Percentiles rank a stretch among this genome's conserved stretches.
Conservation (phyloP, 2,888 invertebrate species). For the Drosophila anomalata region DNA sequence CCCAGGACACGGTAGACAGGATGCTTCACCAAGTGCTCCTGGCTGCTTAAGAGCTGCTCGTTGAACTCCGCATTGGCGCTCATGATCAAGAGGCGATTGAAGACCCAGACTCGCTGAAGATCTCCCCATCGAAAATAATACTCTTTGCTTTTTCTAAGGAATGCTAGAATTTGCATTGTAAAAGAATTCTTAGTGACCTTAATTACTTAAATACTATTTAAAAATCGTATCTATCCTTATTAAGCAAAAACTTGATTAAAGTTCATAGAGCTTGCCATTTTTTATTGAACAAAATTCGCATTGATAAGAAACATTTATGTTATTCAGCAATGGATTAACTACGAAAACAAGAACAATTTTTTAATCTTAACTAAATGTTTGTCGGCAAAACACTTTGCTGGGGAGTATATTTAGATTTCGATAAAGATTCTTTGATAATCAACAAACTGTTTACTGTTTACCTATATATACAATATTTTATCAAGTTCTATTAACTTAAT, state of each 20-base stretch:
- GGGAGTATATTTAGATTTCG: conserved; percentile 7
- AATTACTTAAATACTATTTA: not conserved
- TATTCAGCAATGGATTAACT: not conserved
- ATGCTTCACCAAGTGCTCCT: conserved; percentile 77
- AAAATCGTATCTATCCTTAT: not conserved
- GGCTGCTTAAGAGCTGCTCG: conserved; percentile 83
- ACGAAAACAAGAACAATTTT: not conserved
- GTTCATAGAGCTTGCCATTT: not conserved
- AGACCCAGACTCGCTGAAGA: conserved; percentile 82
- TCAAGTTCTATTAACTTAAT: not conserved
- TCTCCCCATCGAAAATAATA: conserved; percentile 77
- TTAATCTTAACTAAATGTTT: not conserved
- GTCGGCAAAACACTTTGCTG: not conserved
- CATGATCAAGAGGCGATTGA: conserved; percentile 83
- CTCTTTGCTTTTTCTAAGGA: conserved; percentile 23
- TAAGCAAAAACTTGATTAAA: not conserved
- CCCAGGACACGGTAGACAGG: conserved; percentile 70
- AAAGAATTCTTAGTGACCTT: not conserved
- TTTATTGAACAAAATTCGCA: not conserved
- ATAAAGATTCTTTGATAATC: conserved; percentile 12
- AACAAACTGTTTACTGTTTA: not conserved
- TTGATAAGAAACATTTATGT: conserved; percentile 2
- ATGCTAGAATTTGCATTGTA: conserved; percentile 52
- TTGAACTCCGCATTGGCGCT: conserved; percentile 83
- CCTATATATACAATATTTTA: not conserved